Evolutionary conservation across 2,113 vertebrate genomes (phyloP), one percentile per base, ranked within the genome.

Genomic region (Psephotus haematonotus): DNA sequence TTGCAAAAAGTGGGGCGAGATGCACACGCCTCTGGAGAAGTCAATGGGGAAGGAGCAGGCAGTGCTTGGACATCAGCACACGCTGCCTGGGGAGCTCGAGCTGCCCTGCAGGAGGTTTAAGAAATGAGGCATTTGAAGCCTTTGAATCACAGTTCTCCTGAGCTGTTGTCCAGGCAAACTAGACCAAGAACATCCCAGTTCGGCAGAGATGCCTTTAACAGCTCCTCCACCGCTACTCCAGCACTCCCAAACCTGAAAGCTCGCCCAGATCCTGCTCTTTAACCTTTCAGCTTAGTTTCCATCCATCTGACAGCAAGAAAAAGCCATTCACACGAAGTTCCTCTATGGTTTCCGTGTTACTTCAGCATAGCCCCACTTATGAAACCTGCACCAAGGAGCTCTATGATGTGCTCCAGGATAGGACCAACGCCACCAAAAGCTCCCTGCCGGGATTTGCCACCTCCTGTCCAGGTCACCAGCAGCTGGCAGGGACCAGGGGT

Each of bases 381-480:
- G 3, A 81, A 86, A 78, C 69, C 60, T 2, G 25, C 12, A 50
- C 41, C 59, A 47, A 14, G n/a, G 8, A 85, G 49, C 52, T 55
- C n/a, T 7, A 44, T 3, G 0, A 4, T 0, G 28, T 0, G 1
- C 64, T 27, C 68, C 57, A 74, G 31, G 31, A 37, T 47, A 57
- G 64, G n/a, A 23, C 19, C 3, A 4, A 49, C 2, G 2, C 50
- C 50, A 49, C 23, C 6, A 43, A 49, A 18, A 25, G 0, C 3
- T 9, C 35, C 78, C 90, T 81, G 72, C 57, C 63, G 23, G 31
- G 18, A 31, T 28, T 3, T 29, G 35, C 23, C 62, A 8, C 2
- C 47, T 47, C 57, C 52, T 50, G 33, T 2, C 41, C 74, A 6
- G 59, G 17, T 72, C 10, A 18, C 11, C 67, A 10, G 83, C 1